phyloP scores from a whole-genome alignment of 2,888 invertebrate species.

The Bembecia ichneumoniformis region DNA sequence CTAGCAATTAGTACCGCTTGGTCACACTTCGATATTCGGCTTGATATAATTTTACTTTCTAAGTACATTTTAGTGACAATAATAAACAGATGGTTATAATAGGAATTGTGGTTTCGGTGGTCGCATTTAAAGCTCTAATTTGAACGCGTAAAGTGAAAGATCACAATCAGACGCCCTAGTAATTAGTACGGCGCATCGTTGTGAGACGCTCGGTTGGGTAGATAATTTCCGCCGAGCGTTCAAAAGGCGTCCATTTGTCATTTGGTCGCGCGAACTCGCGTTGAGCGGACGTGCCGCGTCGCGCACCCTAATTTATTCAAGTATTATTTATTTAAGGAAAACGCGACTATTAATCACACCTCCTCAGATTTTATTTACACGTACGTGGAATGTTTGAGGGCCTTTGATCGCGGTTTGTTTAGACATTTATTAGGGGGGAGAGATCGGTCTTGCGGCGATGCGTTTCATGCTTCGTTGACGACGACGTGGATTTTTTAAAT shows the following conservation, averaged over 20 bases:
- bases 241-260: conserved; percentile 71
- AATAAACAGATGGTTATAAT: conserved; percentile 7
- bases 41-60: conserved; percentile 67
- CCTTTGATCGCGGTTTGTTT: conserved; percentile 57
- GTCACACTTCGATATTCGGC: conserved; percentile 66
- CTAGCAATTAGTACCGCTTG: conserved; percentile 68
- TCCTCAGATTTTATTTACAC: conserved; percentile 67
- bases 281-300: conserved; percentile 55
- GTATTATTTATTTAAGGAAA: conserved; percentile 72
- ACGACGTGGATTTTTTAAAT: not conserved
- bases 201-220: conserved; percentile 64
- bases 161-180: conserved; percentile 68
- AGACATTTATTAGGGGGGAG: conserved; percentile 42
- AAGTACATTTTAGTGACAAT: conserved; percentile 43
- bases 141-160: conserved; percentile 28
- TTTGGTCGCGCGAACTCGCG: conserved; percentile 59
- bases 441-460: conserved; percentile 23
- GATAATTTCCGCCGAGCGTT: conserved; percentile 70
- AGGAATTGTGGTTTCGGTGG: conserved; percentile 28
- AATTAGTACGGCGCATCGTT: conserved; percentile 64
- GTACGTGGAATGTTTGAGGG: conserved; percentile 42
- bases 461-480: conserved; percentile 15
- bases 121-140: conserved; percentile 28
- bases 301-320: conserved; percentile 66
- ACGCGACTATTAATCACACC: conserved; percentile 68